Percentiles rank a stretch among this genome's conserved stretches.
Conservation (phyloP, 2,797 vertebrate genomes). For the Squalus acanthias region DNA sequence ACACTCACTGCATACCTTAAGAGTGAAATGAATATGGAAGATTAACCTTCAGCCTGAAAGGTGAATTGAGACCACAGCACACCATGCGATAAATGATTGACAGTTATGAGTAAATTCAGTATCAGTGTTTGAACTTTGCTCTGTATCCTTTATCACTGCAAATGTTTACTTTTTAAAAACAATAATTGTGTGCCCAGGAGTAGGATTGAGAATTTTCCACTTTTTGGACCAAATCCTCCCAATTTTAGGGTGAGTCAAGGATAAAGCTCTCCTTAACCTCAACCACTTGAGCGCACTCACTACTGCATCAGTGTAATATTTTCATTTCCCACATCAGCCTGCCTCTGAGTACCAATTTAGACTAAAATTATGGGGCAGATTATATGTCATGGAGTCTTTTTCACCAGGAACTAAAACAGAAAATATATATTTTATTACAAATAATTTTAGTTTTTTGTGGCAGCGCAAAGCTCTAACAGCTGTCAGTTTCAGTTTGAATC, state of each 20-base stretch:
- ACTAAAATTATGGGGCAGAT: background rate
- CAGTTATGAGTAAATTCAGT: background rate
- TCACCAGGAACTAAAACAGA: background rate
- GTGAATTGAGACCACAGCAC: too few species aligned
- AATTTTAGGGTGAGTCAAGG: background rate
- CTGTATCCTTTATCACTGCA: background rate
- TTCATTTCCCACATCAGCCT: background rate
- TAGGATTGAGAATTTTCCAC: background rate
- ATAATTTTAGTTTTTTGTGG: background rate
- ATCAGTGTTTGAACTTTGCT: background rate
- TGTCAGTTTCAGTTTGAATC: background rate
- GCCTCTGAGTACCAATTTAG: background rate
- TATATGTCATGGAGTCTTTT: background rate
- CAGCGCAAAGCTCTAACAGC: background rate
- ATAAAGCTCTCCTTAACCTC: background rate
- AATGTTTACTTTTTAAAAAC: background rate
- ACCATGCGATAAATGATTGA: background rate
- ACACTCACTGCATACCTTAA: constrained; percentile 85
- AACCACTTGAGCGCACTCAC: background rate
- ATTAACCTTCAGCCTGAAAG: background rate
- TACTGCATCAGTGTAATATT: background rate
- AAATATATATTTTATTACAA: background rate
- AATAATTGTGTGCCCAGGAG: background rate
- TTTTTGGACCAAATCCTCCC: background rate
- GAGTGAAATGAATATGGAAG: background rate